Evolutionary conservation across 2,888 invertebrate genomes (phyloP).

Genomic region (Pammene aurita): DNA sequence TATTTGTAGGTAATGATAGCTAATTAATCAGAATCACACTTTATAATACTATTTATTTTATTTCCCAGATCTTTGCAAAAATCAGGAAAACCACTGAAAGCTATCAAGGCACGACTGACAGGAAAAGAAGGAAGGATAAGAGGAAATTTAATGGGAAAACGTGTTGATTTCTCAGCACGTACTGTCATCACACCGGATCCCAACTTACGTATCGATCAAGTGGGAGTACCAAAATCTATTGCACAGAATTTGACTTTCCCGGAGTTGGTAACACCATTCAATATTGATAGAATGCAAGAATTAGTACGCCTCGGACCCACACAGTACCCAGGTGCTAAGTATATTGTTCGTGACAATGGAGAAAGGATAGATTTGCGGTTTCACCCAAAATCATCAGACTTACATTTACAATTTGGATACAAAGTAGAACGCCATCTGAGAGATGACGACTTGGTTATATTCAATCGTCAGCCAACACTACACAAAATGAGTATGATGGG

Average conservation of each 20-base stretch:
- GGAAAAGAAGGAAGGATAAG: conserved; percentile 99
- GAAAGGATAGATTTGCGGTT: conserved; percentile 99
- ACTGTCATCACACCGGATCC: conserved; percentile 99
- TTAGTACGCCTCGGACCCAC: conserved; percentile 98
- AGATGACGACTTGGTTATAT: conserved; percentile 98
- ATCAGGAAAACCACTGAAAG: conserved; percentile 98
- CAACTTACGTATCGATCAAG: conserved; percentile 96
- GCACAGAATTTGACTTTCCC: conserved; percentile 99
- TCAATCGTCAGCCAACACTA: conserved; percentile 99
- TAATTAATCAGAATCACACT: too few relatives aligned
- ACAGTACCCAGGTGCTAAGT: conserved; percentile 99
- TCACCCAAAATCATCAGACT: conserved; percentile 98
- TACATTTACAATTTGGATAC: conserved; percentile 97
- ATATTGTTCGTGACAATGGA: conserved; percentile 99
- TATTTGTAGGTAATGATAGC: too few relatives aligned
- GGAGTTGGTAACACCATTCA: conserved; percentile 99
- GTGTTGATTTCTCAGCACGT: conserved; percentile 99
- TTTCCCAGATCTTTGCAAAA: conserved; percentile 96
- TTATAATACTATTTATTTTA: neutral
- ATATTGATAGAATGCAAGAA: conserved; percentile 97
- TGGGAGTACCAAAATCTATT: conserved; percentile 98
- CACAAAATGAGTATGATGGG: conserved; percentile 99
- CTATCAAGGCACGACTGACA: conserved; percentile 97
- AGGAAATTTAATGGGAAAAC: conserved; percentile 99
- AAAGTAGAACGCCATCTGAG: conserved; percentile 98